Evolutionary conservation across 2,113 vertebrate genomes (phyloP), one percentile per base, ranked within the genome.

Genomic region (Xyrauchen texanus): DNA sequence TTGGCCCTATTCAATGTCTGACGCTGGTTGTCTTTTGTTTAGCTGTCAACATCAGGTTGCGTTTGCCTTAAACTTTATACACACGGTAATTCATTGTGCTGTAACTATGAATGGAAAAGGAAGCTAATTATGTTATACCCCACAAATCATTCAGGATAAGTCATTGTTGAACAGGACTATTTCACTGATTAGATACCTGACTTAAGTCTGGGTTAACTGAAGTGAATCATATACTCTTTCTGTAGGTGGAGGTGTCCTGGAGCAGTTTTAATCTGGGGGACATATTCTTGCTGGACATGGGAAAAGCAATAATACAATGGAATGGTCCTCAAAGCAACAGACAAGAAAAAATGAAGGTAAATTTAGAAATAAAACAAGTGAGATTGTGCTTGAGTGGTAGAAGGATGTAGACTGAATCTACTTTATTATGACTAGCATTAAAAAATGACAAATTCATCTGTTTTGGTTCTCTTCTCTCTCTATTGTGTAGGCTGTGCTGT

Each of bases 301-400:
- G 96, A 7, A 97, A 96, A 85, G 90, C 91, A 73, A 93, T 97
- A 11, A 93, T 97, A 85, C 96, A 97, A 87, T 97, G 96, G 96
- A 96, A 96, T 0, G 95, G 96, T 0, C 94, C 94, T 16, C 90
- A 88, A 66, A 96, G 96, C 91, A 95, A 95, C 91, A 91, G 92
- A 84, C 88, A 89, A 15, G 95, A 97, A 86, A 96, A 92, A 83
- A 87, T 96, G n/a, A 95, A 95, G 90, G 96, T 96, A 76, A 42
- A 4, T 13, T 5, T 11, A 21, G 1, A 34, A 34, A 34, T 34
- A 34, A 34, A 34, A 34, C 3, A 34, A 34, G 21, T 34, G 21
- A 34, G 1, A 34, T 3, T 10, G 55, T 45, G 15, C 61, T 34
- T 6, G 60, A 13, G 53, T 42, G 53, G 5, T 45, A 9, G 4